Conservation (phyloP, 2,797 vertebrate genomes). For the Macropus fuliginosus region DNA sequence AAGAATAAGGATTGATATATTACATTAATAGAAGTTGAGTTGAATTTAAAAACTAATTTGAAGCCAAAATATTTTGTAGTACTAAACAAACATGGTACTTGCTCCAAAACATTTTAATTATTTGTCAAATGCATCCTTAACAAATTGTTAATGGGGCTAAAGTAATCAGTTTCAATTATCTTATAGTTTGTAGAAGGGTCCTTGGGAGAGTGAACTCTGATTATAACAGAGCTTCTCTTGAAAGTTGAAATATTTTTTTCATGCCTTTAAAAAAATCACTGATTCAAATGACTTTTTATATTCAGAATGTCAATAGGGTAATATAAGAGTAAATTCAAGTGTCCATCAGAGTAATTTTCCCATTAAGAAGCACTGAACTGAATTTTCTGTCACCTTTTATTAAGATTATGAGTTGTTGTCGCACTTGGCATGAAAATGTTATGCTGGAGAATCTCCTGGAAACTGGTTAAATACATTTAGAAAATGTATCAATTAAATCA, state of each 20-base stretch:
- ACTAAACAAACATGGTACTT: conserved; percentile 5
- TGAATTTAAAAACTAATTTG: conserved; percentile 41
- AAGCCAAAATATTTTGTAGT: conserved; percentile 34
- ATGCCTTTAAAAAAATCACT: conserved; percentile 68
- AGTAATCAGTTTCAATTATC: conserved; percentile 25
- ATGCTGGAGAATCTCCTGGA: conserved; percentile 65
- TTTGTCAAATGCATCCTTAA: background rate
- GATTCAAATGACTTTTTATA: conserved; percentile 56
- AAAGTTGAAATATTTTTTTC: conserved; percentile 60
- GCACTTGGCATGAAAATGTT: conserved; percentile 60
- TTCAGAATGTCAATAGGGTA: background rate
- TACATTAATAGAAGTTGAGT: conserved; percentile 33
- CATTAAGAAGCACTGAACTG: conserved; percentile 63
- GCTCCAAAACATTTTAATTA: conserved; percentile 32
- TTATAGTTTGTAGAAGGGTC: conserved; percentile 43
- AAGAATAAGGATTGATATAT: conserved; percentile 47
- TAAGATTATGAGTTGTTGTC: conserved; percentile 65
- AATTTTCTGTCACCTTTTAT: conserved; percentile 58
- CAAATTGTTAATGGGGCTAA: conserved; percentile 21
- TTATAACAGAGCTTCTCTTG: background rate
- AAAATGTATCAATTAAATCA: conserved; percentile 36
- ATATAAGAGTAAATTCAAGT: conserved; percentile 69
- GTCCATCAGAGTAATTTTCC: conserved; percentile 61
- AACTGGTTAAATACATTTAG: conserved; percentile 58
- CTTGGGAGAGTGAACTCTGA: conserved; percentile 31